Base-by-base conservation (phyloP, 2,888 invertebrate species). In the Pseudanteris insignis region DNA sequence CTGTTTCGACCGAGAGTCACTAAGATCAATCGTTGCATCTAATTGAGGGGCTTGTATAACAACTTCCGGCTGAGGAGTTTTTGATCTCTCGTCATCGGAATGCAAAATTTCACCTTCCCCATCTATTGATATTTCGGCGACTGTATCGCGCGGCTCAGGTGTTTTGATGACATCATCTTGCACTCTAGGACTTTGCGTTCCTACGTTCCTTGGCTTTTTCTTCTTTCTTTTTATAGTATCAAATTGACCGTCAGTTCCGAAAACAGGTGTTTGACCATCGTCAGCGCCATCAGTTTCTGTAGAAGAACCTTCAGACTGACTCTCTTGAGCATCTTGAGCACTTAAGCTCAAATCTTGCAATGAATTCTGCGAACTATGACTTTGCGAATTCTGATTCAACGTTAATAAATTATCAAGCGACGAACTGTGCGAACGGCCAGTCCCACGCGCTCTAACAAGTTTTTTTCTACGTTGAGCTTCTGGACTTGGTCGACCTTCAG, bases 401-500 rank as follows among this genome's bases (percentile, higher is more conserved):
- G 89, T 84, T 47, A 91, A 73, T 34, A 91, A 82, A 76, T 92
- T 92, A 69, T 92, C 92, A 37, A 91, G 79, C 0, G 91, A 92
- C 0, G 89, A 90, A 50, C 90, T 90, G 77, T 92, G 91, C 8
- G 91, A 91, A 37, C 92, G 83, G 0, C 91, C 91, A 0, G 91
- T 90, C 2, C 92, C 92, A 30, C 93, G 84, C 2, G 92, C 91
- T 8, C 92, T 84, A 0, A 92, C 92, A 53, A 92, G 80, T 25
- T 89, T 84, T 74, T 94, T 93, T 55, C 92, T 84, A 5, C 92
- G 82, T 75, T 93, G 92, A 0, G 78, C 79, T 74, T 92, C 92
- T 0, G 93, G 93, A 79, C 92, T 93, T 2, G 92, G 92, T 67
- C 88, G 86, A 1, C 93, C 93, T 75, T 94, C 94, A 73, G 92